A percentile compares a stretch with the other conserved stretches of the same genome.
These are phyloP conservation scores for Yponomeuta cagnagella DNA, from an alignment of 2,888 invertebrate species.

Conservation along the genomic window DNA sequence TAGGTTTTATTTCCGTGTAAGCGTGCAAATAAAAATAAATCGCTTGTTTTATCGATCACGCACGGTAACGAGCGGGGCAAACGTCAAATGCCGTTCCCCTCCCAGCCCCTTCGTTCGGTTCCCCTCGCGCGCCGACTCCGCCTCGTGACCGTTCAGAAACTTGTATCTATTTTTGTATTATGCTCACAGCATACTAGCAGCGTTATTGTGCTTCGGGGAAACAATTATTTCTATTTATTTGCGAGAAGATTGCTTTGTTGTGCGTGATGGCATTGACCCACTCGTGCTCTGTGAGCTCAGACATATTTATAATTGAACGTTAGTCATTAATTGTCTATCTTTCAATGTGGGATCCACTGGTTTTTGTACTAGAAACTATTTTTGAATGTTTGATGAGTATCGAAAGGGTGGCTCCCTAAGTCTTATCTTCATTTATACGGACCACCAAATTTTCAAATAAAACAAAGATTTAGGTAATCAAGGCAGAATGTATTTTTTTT, in stretches of 20 bases:
- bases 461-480: slow-evolving; percentile 26
- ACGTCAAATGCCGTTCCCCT: not conserved
- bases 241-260: not conserved
- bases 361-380: no score
- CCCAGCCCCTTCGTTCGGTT: not conserved
- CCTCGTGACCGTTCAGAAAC: not conserved
- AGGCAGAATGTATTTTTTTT: slow-evolving; percentile 64
- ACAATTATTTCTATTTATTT: not conserved
- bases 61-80: not conserved
- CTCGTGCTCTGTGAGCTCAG: no score
- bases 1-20: not conserved
- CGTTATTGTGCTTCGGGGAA: not conserved
- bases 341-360: no score
- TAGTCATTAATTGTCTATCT: no score
- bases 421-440: not conserved
- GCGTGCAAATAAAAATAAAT: not conserved
- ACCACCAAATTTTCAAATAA: slow-evolving; percentile 22
- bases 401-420: no score
- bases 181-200: not conserved
- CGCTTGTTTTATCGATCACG: not conserved
- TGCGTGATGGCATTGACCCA: not conserved
- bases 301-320: no score
- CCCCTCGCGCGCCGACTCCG: not conserved
- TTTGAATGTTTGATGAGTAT: no score
- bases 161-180: not conserved